Evolutionary conservation across 64 coral and sea anemone species (phyloP).

Genomic region (Stichodactyla mertensii): DNA sequence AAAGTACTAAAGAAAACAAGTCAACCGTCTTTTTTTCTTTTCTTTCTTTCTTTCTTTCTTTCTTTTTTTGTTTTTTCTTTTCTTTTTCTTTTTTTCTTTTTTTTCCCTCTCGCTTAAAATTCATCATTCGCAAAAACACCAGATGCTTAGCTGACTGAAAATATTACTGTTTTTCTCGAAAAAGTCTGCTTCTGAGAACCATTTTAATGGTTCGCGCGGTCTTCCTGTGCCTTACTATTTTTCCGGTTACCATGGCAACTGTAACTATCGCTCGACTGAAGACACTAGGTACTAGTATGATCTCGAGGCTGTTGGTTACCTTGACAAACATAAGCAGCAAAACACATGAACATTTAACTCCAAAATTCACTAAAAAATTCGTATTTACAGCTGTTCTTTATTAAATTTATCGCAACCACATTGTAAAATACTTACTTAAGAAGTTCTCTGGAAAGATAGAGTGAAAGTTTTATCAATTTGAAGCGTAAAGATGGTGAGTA

Average conservation of each 20-base stretch:
- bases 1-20: too few relatives aligned
- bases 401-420: neutral
- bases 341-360: neutral
- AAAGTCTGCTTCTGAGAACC: neutral
- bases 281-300: neutral
- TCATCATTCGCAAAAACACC: too few relatives aligned
- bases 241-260: neutral
- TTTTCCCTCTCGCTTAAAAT: too few relatives aligned
- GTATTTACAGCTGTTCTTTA: neutral
- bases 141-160: too few relatives aligned
- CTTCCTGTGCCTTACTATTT: neutral
- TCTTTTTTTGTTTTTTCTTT: too few relatives aligned
- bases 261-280: neutral
- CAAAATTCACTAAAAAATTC: neutral
- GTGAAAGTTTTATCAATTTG: neutral
- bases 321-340: slow-evolving; percentile 8
- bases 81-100: too few relatives aligned
- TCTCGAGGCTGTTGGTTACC: slow-evolving; percentile 3
- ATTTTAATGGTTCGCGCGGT: neutral
- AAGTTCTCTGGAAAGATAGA: neutral
- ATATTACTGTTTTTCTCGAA: too few relatives aligned
- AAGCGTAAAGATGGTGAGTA: neutral
- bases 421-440: neutral
- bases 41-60: too few relatives aligned
- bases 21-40: too few relatives aligned